A percentile compares a stretch with the other conserved stretches of the same genome.
These are phyloP conservation scores for Pheosia gnoma DNA, from an alignment of 2,888 invertebrate genomes.

Conservation along the genomic window DNA sequence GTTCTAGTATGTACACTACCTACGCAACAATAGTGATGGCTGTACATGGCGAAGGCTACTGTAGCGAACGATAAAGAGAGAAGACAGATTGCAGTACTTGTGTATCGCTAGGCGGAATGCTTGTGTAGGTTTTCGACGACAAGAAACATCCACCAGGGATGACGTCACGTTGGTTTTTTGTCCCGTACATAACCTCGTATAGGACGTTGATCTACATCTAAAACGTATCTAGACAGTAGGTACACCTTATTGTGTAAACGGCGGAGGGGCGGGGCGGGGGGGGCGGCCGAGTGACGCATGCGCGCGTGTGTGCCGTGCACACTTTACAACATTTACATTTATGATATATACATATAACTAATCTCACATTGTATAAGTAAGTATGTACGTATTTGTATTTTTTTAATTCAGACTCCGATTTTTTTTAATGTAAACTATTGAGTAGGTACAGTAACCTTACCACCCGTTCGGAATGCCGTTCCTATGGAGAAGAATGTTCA, in stretches of 20 bases:
- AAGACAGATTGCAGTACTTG: neutral
- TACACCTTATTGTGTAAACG: conserved; percentile 29
- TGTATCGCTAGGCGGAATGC: conserved; percentile 5
- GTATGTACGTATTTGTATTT: conserved; percentile 15
- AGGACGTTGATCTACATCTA: conserved; percentile 59
- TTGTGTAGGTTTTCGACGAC: conserved; percentile 6
- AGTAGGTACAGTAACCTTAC: no score
- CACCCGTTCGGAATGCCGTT: no score
- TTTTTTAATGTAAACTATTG: no score
- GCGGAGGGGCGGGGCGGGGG: conserved; percentile 33
- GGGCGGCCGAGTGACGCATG: conserved; percentile 43
- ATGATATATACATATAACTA: conserved; percentile 28
- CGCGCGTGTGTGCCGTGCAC: conserved; percentile 32
- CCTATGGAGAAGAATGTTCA: no score
- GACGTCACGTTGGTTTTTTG: conserved; percentile 44
- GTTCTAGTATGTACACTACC: neutral
- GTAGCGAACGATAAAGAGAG: neutral
- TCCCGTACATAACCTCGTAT: conserved; percentile 50
- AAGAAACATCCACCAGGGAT: conserved; percentile 26
- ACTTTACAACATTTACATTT: conserved; percentile 28
- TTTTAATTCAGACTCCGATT: no score
- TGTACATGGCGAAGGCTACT: neutral
- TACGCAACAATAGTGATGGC: neutral
- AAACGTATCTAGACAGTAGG: conserved; percentile 43
- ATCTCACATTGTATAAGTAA: conserved; percentile 32